phyloP scores from a whole-genome alignment of 2,888 invertebrate species.

The Nasonia oneida region DNA sequence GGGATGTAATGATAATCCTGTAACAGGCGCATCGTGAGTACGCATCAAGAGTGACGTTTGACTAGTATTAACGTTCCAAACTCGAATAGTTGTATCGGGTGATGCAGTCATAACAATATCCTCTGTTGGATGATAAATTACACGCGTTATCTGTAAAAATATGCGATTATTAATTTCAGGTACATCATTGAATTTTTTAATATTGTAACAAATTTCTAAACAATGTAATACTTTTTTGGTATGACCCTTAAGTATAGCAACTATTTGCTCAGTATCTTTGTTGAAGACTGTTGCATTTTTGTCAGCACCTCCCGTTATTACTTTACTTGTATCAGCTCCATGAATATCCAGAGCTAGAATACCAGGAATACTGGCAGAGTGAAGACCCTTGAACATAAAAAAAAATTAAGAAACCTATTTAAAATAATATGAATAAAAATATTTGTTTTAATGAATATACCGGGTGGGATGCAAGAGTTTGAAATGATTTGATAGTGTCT shows the following conservation, averaged over 20 bases:
- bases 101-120: constrained; percentile 97
- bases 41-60: constrained; percentile 92
- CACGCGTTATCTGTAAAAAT: constrained; percentile 85
- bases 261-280: constrained; percentile 97
- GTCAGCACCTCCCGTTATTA: constrained; percentile 98
- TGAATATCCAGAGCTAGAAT: constrained; percentile 97
- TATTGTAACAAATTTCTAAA: constrained; percentile 9
- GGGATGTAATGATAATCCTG: constrained; percentile 97
- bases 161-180: neutral
- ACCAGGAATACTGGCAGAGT: constrained; percentile 98
- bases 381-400: constrained; percentile 87
- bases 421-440: constrained; percentile 51
- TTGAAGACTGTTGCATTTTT: constrained; percentile 99
- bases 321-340: constrained; percentile 94
- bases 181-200: neutral
- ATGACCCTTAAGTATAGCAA: constrained; percentile 95
- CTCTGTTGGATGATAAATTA: constrained; percentile 98
- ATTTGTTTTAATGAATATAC: constrained; percentile 78
- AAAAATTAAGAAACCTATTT: neutral
- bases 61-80: constrained; percentile 95
- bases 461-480: constrained; percentile 92
- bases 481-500: constrained; percentile 92
- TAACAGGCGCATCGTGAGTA: constrained; percentile 96
- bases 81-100: constrained; percentile 95
- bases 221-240: constrained; percentile 86